phyloP scores from a whole-genome alignment of 2,797 vertebrate genomes.

The Mormyrus hasselquistii region DNA sequence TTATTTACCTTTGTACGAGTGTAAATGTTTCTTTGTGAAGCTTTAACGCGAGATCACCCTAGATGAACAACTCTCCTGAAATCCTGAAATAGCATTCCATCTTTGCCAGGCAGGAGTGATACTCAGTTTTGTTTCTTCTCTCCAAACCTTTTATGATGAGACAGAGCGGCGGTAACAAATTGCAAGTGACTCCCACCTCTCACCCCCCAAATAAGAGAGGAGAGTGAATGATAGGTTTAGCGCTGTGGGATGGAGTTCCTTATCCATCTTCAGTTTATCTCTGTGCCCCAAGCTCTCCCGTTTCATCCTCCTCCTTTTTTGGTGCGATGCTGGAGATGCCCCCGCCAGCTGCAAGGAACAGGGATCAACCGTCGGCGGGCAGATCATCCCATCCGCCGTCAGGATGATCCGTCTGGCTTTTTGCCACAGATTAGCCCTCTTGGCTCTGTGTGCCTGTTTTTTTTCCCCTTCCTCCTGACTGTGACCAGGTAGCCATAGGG shows the following conservation, averaged over 20 bases:
- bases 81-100: background rate
- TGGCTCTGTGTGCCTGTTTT: constrained; percentile 35
- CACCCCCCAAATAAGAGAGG: background rate
- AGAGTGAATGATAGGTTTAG: constrained; percentile 11
- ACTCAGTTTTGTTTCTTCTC: background rate
- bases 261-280: constrained; percentile 2
- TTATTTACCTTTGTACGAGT: background rate
- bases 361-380: constrained; percentile 36
- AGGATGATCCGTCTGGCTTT: constrained; percentile 40
- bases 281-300: background rate
- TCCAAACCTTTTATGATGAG: background rate
- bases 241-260: background rate
- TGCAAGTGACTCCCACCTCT: background rate
- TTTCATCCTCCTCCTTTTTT: background rate
- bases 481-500: background rate
- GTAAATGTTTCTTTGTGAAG: background rate
- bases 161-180: background rate
- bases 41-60: background rate
- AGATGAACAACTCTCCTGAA: background rate
- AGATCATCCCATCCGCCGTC: constrained; percentile 15
- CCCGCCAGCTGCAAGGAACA: constrained; percentile 5
- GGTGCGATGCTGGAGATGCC: background rate
- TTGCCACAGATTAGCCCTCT: constrained; percentile 36
- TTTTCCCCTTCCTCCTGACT: background rate
- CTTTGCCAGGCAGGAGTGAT: background rate